Base-by-base conservation (phyloP, 2,888 invertebrate genomes). In the Hypercompe scribonia region DNA sequence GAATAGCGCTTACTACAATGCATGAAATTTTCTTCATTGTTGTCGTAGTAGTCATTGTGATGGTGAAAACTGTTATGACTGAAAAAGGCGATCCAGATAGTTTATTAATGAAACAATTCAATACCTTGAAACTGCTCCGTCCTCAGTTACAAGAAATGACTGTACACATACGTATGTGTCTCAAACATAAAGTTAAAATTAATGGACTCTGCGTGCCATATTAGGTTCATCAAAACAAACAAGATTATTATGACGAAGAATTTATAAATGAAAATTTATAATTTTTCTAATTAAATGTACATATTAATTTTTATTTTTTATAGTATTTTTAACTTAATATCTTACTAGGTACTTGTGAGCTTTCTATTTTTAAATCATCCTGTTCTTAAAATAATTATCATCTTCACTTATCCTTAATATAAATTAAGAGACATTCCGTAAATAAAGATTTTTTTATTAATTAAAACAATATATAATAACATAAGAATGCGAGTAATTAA, bases 111-210 rank as follows among this genome's bases (percentile, higher is more conserved):
- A 68, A 50, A 54, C 68, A 68, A 33, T 34, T 68, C 15, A 34
- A 68, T 34, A 50, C 33, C 3, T 34, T 54, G 13, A 33, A 54
- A n/a, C 68, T 54, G 33, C 50, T 50, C 18, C 67, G 67, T 50
- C 10, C 50, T 15, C 68, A 50, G 15, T 68, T 68, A 13, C 15
- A 54, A 28, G 50, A 50, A n/a, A 68, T 68, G 68, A 24, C 18
- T 11, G 36, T 39, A 8, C 33, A 2, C 15, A 11, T 58, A 8
- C 33, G 4, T n/a, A 11, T 58, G 28, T 68, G 68, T 31, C 68
- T 58, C 10, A 46, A 67, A 66, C 70, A 70, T 42, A 54, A 64
- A 67, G 66, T 71, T n/a, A 67, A 72, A 70, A 42, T 75, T 70
- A 70, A 69, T 72, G 74, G 42, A 64, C 58, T 71, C 75, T 68